Evolutionary conservation across 2,797 vertebrate genomes (phyloP), one percentile per base, ranked within the genome.

Genomic region (Cygnus olor): DNA sequence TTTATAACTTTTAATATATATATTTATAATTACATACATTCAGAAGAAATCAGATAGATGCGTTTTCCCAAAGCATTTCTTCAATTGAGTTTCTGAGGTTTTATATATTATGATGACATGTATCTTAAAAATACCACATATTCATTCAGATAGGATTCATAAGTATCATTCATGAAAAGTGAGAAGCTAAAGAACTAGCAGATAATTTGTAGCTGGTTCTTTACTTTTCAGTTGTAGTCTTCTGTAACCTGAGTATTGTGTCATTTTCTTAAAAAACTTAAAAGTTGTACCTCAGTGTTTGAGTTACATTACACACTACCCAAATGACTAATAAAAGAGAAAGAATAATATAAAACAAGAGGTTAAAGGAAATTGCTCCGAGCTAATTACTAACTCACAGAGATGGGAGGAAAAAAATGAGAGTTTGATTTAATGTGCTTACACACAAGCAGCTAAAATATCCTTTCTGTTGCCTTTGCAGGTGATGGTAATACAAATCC

Each of bases 401-500:
- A 60, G n/a, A 18, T n/a, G 42, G 32, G 51, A 65, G 36, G 38
- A 57, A 47, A 49, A 80, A 49, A 56, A 61, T 7, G 34, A 45
- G 64, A 66, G 34, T 30, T 21, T 34, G 44, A 20, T 85, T 73
- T 10, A 16, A 38, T n/a, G 18, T 60, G 54, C 28, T 74, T 24
- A n/a, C 28, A 15, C 7, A 27, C 28, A 13, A 60, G 34, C 45
- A 24, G 13, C 20, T 69, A 64, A 68, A 45, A 19, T 8, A 30
- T 89, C 32, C 38, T 70, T 13, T 81, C 28, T 74, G 14, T 58
- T 63, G n/a, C 17, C 15, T 88, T 96, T 91, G 47, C 74, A 98
- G 97, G 96, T 20, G 94, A 97, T 88, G 88, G 94, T 28, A 76
- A 95, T 80, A 92, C 94, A 88, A 86, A 93, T 90, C 80, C 89